A percentile compares a stretch with the other conserved stretches of the same genome.
These are phyloP conservation scores for Lonchura striata DNA, from an alignment of 2,113 vertebrate genomes.

Conservation along the genomic window DNA sequence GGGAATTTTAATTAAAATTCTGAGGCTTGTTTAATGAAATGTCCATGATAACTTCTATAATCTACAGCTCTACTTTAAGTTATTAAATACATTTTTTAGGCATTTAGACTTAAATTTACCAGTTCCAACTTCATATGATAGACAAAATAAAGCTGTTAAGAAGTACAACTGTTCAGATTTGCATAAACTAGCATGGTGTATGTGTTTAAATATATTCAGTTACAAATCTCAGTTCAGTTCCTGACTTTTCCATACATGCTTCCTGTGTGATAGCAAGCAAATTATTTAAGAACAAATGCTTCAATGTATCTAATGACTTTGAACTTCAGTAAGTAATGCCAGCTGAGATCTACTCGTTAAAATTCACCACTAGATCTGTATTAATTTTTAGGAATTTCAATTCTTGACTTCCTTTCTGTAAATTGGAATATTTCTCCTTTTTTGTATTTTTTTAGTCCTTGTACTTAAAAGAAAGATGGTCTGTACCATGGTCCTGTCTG, in stretches of 20 bases:
- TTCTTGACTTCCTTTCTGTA: neutral
- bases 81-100: neutral
- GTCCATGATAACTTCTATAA: neutral
- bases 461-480: neutral
- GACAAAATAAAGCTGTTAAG: neutral
- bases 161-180: neutral
- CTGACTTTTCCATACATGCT: neutral
- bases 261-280: neutral
- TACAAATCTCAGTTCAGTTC: neutral
- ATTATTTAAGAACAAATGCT: neutral
- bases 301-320: neutral
- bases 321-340: neutral
- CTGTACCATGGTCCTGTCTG: neutral
- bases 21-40: neutral
- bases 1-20: neutral
- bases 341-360: neutral
- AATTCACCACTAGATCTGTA: neutral
- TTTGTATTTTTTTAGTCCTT: neutral
- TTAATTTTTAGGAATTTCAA: neutral
- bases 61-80: neutral
- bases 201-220: neutral
- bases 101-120: neutral
- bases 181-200: neutral
- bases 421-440: neutral
- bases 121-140: neutral